Conservation (phyloP, 2,888 invertebrate species). For the Pinctada fucata region DNA sequence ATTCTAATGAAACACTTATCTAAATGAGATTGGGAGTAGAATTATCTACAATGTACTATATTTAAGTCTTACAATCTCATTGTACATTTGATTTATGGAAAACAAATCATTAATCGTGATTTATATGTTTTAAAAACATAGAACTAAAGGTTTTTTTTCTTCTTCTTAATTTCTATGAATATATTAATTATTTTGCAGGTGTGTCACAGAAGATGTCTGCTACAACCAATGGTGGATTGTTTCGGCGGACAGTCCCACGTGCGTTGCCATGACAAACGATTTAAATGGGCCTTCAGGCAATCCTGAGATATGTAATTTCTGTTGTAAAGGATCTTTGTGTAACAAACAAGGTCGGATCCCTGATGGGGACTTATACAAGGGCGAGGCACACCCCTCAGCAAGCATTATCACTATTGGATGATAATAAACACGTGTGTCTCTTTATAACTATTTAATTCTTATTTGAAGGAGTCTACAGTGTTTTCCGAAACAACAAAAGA, state of each 20-base stretch:
- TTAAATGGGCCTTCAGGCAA: background rate
- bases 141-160: too few species aligned
- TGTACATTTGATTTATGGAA: too few species aligned
- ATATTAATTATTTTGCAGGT: constrained; percentile 12
- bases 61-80: too few species aligned
- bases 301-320: constrained; percentile 28
- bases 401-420: too few species aligned
- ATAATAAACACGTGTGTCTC: too few species aligned
- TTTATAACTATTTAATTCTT: too few species aligned
- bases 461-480: too few species aligned
- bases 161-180: too few species aligned
- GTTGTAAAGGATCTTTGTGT: constrained; percentile 35
- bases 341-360: constrained; percentile 24
- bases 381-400: constrained; percentile 8
- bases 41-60: background rate
- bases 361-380: constrained; percentile 22
- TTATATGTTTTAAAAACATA: too few species aligned
- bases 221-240: constrained; percentile 35
- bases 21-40: background rate
- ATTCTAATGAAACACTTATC: too few species aligned
- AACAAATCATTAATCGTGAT: too few species aligned
- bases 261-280: constrained; percentile 16
- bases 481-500: too few species aligned
- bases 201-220: constrained; percentile 29
- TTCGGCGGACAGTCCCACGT: constrained; percentile 21